Conservation (phyloP, 2,797 vertebrate genomes). For the Lateolabrax maculatus region DNA sequence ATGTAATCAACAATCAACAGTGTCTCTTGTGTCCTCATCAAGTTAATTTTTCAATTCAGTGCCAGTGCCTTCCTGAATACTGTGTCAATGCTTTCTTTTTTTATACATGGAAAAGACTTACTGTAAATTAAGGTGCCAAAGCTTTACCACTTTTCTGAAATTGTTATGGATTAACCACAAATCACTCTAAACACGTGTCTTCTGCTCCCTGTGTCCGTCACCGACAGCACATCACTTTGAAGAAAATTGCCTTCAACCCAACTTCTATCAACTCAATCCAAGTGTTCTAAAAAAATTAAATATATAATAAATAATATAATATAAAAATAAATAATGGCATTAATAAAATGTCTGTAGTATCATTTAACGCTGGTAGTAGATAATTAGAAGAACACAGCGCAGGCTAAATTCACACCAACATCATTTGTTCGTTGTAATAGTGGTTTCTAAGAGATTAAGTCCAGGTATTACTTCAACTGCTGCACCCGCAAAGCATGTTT, state of each 20-base stretch:
- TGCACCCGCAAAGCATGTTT: not conserved
- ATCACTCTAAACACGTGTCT: not conserved
- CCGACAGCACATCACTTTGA: not conserved
- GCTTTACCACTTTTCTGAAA: not conserved
- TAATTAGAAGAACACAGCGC: slow-evolving; percentile 7
- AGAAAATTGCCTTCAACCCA: slow-evolving; percentile 50
- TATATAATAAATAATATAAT: too few species aligned
- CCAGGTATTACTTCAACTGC: not conserved
- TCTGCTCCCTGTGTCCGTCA: not conserved
- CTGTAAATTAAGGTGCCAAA: not conserved
- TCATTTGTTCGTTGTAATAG: not conserved
- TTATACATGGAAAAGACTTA: not conserved
- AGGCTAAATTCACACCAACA: slow-evolving; percentile 1
- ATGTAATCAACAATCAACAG: slow-evolving; percentile 18
- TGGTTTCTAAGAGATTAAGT: not conserved
- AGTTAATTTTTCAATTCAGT: not conserved
- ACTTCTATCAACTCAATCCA: slow-evolving; percentile 10
- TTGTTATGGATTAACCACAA: not conserved
- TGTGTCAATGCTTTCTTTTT: not conserved
- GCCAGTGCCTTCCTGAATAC: not conserved
- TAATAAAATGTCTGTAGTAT: slow-evolving; percentile 10
- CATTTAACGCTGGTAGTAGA: slow-evolving; percentile 21
- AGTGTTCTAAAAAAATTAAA: too few species aligned
- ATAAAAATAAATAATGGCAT: slow-evolving; percentile 22
- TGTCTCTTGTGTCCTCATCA: slow-evolving; percentile 25